phyloP scores from a whole-genome alignment of 2,888 invertebrate species.

The Ditula angustiorana region DNA sequence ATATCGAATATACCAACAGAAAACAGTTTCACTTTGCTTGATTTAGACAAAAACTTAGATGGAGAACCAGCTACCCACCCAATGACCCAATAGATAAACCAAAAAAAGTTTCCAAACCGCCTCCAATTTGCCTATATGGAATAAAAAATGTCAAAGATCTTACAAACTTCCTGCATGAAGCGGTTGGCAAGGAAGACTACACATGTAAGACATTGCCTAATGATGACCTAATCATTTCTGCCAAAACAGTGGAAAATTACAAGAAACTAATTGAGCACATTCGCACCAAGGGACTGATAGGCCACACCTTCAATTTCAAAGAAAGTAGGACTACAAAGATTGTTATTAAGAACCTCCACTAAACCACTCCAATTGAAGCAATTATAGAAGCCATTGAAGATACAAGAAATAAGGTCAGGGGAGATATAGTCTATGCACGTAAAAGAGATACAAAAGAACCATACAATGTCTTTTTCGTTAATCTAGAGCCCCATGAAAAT shows the following conservation, averaged over 20 bases:
- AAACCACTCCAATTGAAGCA: background rate
- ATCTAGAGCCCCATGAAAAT: background rate
- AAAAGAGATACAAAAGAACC: background rate
- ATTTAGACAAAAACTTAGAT: no score
- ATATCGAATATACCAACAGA: no score
- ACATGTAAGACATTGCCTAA: background rate
- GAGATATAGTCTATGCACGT: background rate
- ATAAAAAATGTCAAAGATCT: background rate
- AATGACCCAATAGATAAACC: no score
- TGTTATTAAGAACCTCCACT: background rate
- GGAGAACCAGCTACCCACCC: no score
- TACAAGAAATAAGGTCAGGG: background rate
- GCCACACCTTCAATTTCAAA: background rate
- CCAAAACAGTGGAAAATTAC: background rate
- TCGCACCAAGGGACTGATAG: background rate
- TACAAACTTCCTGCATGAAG: background rate
- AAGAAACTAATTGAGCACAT: conserved; percentile 9
- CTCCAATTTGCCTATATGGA: no score
- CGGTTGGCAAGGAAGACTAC: background rate
- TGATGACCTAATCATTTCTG: background rate
- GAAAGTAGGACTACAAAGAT: background rate
- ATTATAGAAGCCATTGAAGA: conserved; percentile 2
- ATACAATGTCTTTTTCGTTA: background rate
- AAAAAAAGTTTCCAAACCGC: no score
- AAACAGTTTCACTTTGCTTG: no score